Conservation (phyloP, 2,888 invertebrate species). For the Coenonympha arcania region DNA sequence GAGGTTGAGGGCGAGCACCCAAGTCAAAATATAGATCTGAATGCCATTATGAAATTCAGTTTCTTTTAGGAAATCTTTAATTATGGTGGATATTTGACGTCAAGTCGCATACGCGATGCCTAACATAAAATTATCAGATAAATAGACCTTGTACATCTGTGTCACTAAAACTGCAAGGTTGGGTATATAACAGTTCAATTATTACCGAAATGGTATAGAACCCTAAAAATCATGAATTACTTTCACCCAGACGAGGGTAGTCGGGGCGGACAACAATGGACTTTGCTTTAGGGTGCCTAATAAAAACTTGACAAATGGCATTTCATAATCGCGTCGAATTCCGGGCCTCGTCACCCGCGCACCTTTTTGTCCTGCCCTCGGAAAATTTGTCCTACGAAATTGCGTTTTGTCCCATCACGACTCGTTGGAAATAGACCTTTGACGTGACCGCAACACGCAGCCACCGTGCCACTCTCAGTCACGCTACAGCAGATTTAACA, state of each 20-base stretch:
- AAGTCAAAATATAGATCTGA: too few species aligned
- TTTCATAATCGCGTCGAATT: slow-evolving; percentile 72
- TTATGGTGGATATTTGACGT: too few species aligned
- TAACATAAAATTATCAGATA: too few species aligned
- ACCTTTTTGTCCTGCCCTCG: slow-evolving; percentile 52
- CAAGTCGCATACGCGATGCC: too few species aligned
- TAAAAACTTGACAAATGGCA: slow-evolving; percentile 75
- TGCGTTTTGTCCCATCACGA: slow-evolving; percentile 31
- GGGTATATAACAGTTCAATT: too few species aligned
- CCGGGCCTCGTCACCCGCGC: slow-evolving; percentile 59
- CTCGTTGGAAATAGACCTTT: slow-evolving; percentile 19
- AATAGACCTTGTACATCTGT: too few species aligned
- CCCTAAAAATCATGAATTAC: slow-evolving; percentile 72
- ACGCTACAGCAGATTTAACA: not conserved
- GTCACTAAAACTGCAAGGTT: too few species aligned
- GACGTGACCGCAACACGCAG: slow-evolving; percentile 14
- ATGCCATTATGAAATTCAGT: too few species aligned
- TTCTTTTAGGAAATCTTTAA: too few species aligned
- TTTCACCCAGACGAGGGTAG: slow-evolving; percentile 60
- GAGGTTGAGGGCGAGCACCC: too few species aligned
- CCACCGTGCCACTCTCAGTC: not conserved
- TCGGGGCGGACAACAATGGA: slow-evolving; percentile 53
- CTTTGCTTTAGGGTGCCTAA: slow-evolving; percentile 63
- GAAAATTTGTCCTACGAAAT: slow-evolving; percentile 51
- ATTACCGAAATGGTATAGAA: slow-evolving; percentile 60